Base-by-base conservation (phyloP, 2,888 invertebrate species). In the Amphimallon solstitiale region DNA sequence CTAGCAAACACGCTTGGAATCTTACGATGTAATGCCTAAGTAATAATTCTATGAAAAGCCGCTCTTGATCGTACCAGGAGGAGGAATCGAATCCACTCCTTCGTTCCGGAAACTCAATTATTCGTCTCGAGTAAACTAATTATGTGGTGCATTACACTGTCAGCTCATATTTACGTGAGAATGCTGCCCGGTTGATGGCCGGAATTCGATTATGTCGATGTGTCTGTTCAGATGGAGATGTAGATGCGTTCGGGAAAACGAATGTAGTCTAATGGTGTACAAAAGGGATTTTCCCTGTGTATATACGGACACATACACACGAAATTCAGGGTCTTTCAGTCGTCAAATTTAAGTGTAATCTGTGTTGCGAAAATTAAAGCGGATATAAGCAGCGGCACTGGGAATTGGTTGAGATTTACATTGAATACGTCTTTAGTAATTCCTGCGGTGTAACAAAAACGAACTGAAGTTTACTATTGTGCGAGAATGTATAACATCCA, bases 61-160 rank as follows among this genome's bases (percentile, higher is more conserved):
- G 14, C 19, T 17, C n/a, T 37, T 37, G 17, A n/a, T 37, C 37
- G 15, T 15, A 37, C 52, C 52, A 19, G 7, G 23, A 29, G 12
- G 19, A 56, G 56, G 56, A 56, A 43, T 43, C 40, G 56, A 40
- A 56, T 56, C 56, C 56, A 40, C 6, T 56, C 40, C 56, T 56
- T 23, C 40, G 56, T 56, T 56, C 63, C 52, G 46, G 45, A 54
- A 63, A 63, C 19, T 54, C 54, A 45, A 63, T 63, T 63, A 63
- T 63, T 63, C 63, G 63, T 63, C 63, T 54, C 52, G 63, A 63
- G 43, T 54, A 63, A 63, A 63, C 63, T 54, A 63, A 63, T 63
- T 63, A 63, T 45, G 52, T 63, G 45, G 52, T 63, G 63, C 63
- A 63, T 63, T 63, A 63, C 63, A 63, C 63, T 63, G 63, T 63